These are phyloP conservation scores for Caenorhabditis wallacei DNA, from an alignment of 2,888 invertebrate species.

Conservation along the genomic window DNA sequence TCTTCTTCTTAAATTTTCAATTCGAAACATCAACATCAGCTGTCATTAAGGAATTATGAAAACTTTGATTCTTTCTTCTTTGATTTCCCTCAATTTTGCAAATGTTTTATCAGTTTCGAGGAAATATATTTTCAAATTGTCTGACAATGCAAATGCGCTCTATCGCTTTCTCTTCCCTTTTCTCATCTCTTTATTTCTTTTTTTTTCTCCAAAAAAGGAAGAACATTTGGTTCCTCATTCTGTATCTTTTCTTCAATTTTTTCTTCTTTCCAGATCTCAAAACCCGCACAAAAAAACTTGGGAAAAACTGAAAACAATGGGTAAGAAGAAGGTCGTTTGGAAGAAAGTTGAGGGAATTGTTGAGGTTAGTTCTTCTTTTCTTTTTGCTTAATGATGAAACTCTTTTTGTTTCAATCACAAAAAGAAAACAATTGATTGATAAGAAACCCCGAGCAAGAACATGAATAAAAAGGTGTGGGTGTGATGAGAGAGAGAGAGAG, in stretches of 20 bases:
- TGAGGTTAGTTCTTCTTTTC: slow-evolving; percentile 37
- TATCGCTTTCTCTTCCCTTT: neutral
- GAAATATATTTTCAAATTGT: neutral
- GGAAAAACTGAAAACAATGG: slow-evolving; percentile 39
- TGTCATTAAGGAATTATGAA: slow-evolving; percentile 50
- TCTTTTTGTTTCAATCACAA: neutral
- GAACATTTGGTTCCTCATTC: too few species aligned
- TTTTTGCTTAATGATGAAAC: slow-evolving; percentile 4
- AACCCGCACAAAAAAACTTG: slow-evolving; percentile 7
- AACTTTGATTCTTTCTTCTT: slow-evolving; percentile 42
- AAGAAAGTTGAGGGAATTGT: slow-evolving; percentile 63
- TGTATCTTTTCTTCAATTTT: neutral
- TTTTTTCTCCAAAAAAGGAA: neutral
- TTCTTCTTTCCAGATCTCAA: slow-evolving; percentile 42
- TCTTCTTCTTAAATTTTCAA: neutral
- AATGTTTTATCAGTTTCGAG: neutral
- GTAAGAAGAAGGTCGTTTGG: slow-evolving; percentile 63
- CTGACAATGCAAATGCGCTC: neutral
- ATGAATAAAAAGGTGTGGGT: neutral
- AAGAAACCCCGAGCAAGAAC: neutral
- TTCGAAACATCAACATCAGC: slow-evolving; percentile 40
- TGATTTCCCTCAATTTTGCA: neutral
- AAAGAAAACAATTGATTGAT: slow-evolving; percentile 13
- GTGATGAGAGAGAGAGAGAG: neutral
- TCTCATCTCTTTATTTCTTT: neutral